Percentiles rank a stretch among this genome's conserved stretches.
These are phyloP conservation scores for Parnassius glacialis DNA, from an alignment of 2,888 invertebrate species.

Conservation along the genomic window DNA sequence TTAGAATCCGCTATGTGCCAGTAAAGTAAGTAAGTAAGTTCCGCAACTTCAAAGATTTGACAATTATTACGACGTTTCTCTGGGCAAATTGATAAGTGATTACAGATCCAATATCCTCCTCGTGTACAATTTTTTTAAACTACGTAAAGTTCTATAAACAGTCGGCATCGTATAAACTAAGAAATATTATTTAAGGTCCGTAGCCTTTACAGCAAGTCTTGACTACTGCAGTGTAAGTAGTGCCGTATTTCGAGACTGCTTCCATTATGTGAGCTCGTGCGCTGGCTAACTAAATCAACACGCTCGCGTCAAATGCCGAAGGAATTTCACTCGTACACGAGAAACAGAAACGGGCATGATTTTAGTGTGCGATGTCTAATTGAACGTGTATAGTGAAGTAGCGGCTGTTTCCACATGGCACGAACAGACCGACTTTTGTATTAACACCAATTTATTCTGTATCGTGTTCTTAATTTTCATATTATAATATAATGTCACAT, in stretches of 20 bases:
- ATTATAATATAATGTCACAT: too few species aligned
- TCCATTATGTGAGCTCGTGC: slow-evolving; percentile 23
- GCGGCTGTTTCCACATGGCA: slow-evolving; percentile 13
- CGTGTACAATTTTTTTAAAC: too few species aligned
- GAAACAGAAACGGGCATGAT: slow-evolving; percentile 49
- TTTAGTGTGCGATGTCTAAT: slow-evolving; percentile 59
- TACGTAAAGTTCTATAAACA: too few species aligned
- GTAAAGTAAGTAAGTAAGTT: too few species aligned
- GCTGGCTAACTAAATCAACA: slow-evolving; percentile 46
- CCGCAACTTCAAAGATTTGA: too few species aligned
- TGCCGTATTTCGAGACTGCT: slow-evolving; percentile 16
- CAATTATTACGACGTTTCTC: too few species aligned
- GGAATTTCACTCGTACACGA: slow-evolving; percentile 61
- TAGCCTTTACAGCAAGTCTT: background rate
- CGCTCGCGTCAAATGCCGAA: slow-evolving; percentile 46
- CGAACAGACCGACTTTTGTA: slow-evolving; percentile 14
- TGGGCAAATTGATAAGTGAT: too few species aligned
- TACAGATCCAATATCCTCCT: too few species aligned
- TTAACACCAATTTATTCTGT: slow-evolving; percentile 21
- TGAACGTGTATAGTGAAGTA: slow-evolving; percentile 47
- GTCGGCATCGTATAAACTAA: too few species aligned
- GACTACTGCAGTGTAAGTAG: background rate
- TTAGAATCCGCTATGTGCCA: too few species aligned
- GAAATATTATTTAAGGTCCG: background rate
- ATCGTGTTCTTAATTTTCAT: slow-evolving; percentile 6